Conservation (phyloP, 1,140 invertebrate genomes). For the Achatina immaculata region DNA sequence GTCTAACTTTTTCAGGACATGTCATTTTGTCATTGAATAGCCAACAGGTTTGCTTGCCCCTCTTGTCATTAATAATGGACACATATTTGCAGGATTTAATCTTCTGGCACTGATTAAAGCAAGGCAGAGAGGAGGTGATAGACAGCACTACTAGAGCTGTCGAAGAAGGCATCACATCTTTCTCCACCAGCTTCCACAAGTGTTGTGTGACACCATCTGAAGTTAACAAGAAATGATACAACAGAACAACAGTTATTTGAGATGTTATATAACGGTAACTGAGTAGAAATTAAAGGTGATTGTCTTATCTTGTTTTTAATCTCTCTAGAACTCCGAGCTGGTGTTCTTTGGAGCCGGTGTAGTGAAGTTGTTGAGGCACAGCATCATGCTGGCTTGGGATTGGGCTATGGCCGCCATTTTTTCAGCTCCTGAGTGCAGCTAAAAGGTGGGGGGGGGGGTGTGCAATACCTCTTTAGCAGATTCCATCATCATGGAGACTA, state of each 20-base stretch:
- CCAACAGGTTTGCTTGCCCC: neutral
- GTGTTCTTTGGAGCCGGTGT: too few relatives aligned
- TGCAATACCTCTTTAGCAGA: too few relatives aligned
- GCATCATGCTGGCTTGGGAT: too few relatives aligned
- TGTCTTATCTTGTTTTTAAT: neutral
- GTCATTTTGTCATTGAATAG: neutral
- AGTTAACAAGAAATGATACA: neutral
- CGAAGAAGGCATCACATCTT: neutral
- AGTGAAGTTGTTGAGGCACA: too few relatives aligned
- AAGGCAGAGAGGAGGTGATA: neutral
- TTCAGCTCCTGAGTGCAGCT: too few relatives aligned
- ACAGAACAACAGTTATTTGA: too few relatives aligned
- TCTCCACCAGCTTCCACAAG: neutral
- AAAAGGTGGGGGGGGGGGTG: too few relatives aligned
- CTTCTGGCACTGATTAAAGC: constrained; percentile 6
- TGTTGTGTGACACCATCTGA: constrained; percentile 2
- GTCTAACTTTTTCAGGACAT: neutral
- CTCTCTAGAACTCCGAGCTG: too few relatives aligned
- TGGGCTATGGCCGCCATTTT: too few relatives aligned
- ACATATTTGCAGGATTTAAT: neutral
- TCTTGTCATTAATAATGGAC: neutral
- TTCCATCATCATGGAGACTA: too few relatives aligned
- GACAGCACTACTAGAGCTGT: neutral
- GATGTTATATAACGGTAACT: too few relatives aligned
- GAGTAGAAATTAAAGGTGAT: neutral